Evolutionary conservation across 2,797 vertebrate species (phyloP).

Genomic region (Darevskia nairensis): DNA sequence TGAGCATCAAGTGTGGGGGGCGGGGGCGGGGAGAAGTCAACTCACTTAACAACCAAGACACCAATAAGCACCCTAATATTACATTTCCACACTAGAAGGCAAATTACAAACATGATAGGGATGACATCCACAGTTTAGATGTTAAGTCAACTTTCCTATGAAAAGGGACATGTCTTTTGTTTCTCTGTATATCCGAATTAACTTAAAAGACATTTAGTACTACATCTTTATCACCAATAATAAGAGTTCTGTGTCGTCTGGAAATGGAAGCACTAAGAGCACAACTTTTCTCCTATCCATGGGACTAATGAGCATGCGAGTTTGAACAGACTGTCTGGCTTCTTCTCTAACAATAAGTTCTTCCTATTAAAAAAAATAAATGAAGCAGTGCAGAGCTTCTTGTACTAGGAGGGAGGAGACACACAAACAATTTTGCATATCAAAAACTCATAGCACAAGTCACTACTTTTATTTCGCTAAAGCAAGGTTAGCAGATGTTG

Average conservation of each 20-base stretch:
- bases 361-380: neutral
- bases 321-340: neutral
- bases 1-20: neutral
- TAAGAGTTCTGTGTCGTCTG: neutral
- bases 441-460: no score
- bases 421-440: neutral
- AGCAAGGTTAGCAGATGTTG: no score
- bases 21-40: neutral
- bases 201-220: neutral
- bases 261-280: neutral
- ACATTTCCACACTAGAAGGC: neutral
- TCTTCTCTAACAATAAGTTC: neutral
- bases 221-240: neutral
- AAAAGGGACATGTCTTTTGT: neutral
- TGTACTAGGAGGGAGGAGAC: neutral
- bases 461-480: no score
- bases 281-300: neutral
- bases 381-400: neutral
- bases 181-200: neutral
- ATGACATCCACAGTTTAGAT: neutral
- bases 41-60: neutral
- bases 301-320: neutral
- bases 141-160: neutral
- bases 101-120: neutral
- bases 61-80: neutral